A percentile compares a stretch with the other conserved stretches of the same genome.
Conservation (phyloP, 2,888 invertebrate species). For the Agrilus mali region DNA sequence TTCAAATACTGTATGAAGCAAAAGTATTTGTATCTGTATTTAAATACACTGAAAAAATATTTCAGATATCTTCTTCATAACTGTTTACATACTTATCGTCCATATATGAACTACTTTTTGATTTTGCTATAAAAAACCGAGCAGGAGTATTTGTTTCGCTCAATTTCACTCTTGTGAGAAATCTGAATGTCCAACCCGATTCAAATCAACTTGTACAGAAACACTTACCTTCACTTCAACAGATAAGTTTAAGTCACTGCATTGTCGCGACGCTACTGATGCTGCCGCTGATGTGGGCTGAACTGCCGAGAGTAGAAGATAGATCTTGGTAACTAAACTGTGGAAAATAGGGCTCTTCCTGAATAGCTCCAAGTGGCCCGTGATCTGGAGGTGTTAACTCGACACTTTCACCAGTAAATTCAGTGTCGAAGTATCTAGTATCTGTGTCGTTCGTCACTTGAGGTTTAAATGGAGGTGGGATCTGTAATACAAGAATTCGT, state of each 20-base stretch:
- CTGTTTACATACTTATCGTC: too few species aligned
- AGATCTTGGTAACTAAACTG: constrained; percentile 76
- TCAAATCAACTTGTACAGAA: too few species aligned
- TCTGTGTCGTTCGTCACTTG: constrained; percentile 92
- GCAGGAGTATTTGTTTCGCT: too few species aligned
- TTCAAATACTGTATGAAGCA: too few species aligned
- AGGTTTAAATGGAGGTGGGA: constrained; percentile 87
- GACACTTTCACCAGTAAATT: constrained; percentile 95
- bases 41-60: too few species aligned
- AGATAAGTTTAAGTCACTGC: constrained; percentile 13
- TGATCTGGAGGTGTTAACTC: constrained; percentile 89
- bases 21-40: too few species aligned
- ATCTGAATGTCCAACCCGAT: too few species aligned
- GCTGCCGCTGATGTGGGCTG: constrained; percentile 47
- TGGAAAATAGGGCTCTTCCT: constrained; percentile 60
- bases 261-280: constrained; percentile 35
- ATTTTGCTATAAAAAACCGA: too few species aligned
- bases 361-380: constrained; percentile 47
- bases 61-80: too few species aligned
- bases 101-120: too few species aligned
- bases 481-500: constrained; percentile 35
- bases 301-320: constrained; percentile 51
- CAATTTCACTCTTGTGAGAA: too few species aligned
- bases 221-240: constrained; percentile 4
- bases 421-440: constrained; percentile 94